These are phyloP conservation scores for Protobothrops mucrosquamatus DNA, from an alignment of 2,113 vertebrate genomes.

Conservation along the genomic window DNA sequence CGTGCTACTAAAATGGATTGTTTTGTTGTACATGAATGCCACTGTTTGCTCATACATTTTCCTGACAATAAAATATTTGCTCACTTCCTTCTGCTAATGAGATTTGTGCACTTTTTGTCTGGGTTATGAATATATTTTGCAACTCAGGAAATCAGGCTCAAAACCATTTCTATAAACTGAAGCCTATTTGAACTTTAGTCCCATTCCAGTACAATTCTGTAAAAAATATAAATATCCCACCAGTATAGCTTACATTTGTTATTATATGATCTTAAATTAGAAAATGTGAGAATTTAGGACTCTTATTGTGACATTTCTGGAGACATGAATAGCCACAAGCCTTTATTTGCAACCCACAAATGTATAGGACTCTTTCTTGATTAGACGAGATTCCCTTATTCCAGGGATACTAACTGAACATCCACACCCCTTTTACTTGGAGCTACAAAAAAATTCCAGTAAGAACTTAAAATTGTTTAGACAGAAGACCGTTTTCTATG, in stretches of 20 bases:
- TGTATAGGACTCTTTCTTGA: background rate
- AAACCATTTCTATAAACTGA: background rate
- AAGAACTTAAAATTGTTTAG: background rate
- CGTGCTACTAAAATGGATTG: conserved; percentile 24
- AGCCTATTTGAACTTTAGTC: background rate
- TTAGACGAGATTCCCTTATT: background rate
- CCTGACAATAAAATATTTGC: conserved; percentile 61
- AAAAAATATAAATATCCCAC: background rate
- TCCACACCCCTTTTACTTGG: background rate
- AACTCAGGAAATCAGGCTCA: background rate
- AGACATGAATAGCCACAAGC: background rate
- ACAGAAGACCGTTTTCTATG: background rate
- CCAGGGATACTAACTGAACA: background rate
- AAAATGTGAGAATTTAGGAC: background rate
- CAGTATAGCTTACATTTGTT: background rate
- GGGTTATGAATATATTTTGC: background rate
- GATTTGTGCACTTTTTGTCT: background rate
- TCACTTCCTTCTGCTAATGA: conserved; percentile 29
- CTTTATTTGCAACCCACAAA: background rate
- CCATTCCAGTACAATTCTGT: background rate
- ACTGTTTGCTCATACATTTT: conserved; percentile 28
- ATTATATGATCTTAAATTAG: background rate
- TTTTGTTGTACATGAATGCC: conserved; percentile 1
- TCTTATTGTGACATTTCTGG: background rate
- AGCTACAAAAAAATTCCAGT: background rate